A percentile compares a stretch with the other conserved stretches of the same genome.
Conservation (phyloP, 1,140 invertebrate genomes). For the Bombus balteatus region DNA sequence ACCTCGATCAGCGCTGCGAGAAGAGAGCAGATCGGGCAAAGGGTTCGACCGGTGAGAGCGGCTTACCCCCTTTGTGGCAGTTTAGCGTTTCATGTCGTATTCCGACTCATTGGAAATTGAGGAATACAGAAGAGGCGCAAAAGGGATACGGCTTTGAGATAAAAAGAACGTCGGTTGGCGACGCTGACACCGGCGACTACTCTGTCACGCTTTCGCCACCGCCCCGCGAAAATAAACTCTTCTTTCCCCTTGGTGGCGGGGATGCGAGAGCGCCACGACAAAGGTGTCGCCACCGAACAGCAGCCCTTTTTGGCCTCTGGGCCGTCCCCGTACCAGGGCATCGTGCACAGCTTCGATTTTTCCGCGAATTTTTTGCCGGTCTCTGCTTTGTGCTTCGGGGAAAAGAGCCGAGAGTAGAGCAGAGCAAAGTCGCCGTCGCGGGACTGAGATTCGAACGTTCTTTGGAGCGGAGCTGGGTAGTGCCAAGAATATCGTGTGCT, state of each 20-base stretch:
- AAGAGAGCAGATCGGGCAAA: slow-evolving; percentile 46
- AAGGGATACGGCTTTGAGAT: slow-evolving; percentile 80
- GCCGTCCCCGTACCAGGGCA: neutral
- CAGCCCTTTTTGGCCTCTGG: slow-evolving; percentile 11
- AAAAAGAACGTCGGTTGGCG: slow-evolving; percentile 76
- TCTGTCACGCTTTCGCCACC: slow-evolving; percentile 32
- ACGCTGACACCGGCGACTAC: slow-evolving; percentile 44
- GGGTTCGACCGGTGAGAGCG: slow-evolving; percentile 58
- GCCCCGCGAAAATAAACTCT: slow-evolving; percentile 65
- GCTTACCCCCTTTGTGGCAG: slow-evolving; percentile 80
- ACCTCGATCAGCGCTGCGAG: slow-evolving; percentile 12
- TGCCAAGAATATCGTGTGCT: slow-evolving; percentile 22
- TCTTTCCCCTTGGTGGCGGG: slow-evolving; percentile 29
- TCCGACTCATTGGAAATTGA: slow-evolving; percentile 83
- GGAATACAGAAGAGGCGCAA: slow-evolving; percentile 75
- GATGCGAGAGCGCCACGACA: slow-evolving; percentile 32
- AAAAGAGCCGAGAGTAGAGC: neutral
- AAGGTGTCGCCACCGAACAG: slow-evolving; percentile 56
- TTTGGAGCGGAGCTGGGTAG: slow-evolving; percentile 20
- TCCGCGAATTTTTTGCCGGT: slow-evolving; percentile 1
- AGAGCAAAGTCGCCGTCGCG: neutral
- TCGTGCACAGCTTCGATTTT: slow-evolving; percentile 32
- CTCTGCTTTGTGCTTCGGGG: neutral
- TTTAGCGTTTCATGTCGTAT: slow-evolving; percentile 83
- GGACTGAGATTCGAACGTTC: neutral